Evolutionary conservation across 2,888 invertebrate genomes (phyloP).

Genomic region (Cataglyphis altisquamis): DNA sequence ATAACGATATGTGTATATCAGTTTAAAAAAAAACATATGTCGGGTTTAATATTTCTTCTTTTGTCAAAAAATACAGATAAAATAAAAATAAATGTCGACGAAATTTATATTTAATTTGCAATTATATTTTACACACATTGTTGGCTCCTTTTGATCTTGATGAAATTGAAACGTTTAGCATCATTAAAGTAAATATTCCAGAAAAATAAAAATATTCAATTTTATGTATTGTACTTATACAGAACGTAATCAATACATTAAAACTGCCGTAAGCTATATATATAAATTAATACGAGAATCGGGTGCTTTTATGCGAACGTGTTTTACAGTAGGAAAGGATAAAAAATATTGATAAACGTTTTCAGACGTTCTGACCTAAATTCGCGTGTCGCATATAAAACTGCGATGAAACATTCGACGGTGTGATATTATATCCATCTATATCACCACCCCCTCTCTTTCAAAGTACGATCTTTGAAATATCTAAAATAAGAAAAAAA

Average conservation of each 20-base stretch:
- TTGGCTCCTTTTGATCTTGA: too few relatives aligned
- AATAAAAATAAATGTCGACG: neutral
- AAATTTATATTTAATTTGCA: neutral
- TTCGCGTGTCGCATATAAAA: slow-evolving; percentile 17
- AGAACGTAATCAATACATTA: neutral
- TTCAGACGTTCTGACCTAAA: neutral
- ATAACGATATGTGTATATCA: neutral
- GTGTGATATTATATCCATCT: neutral
- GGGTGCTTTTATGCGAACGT: neutral
- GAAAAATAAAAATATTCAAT: slow-evolving; percentile 11
- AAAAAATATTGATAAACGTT: slow-evolving; percentile 2
- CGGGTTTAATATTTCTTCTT: neutral
- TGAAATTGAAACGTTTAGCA: slow-evolving; percentile 3
- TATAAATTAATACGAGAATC: neutral
- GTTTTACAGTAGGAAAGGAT: neutral
- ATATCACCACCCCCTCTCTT: neutral
- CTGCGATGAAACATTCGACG: neutral
- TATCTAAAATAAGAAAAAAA: neutral
- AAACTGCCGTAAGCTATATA: neutral
- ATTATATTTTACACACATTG: neutral
- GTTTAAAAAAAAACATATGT: neutral
- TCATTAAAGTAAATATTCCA: neutral
- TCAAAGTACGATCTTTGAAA: neutral
- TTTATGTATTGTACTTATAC: neutral
- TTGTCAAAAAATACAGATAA: slow-evolving; percentile 2